Percentiles rank a stretch among this genome's conserved stretches.
Conservation (phyloP, 2,888 invertebrate species). For the Notodromas monacha region DNA sequence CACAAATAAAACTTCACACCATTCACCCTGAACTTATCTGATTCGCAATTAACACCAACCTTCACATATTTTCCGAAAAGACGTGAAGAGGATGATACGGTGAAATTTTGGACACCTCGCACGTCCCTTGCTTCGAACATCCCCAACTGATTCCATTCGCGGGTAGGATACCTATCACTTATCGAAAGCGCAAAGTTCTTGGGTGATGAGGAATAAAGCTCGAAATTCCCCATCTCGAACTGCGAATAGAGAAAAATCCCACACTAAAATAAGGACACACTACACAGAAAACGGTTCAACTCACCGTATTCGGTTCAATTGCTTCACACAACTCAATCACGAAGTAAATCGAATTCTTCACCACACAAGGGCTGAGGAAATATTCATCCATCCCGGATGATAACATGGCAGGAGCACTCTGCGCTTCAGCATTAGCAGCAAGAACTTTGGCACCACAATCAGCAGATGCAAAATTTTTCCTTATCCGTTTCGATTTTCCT, state of each 20-base stretch:
- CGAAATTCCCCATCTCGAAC: conserved; percentile 84
- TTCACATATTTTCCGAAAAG: conserved; percentile 62
- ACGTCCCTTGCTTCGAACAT: conserved; percentile 58
- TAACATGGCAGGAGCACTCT: conserved; percentile 41
- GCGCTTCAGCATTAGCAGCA: conserved; percentile 63
- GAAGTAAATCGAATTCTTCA: conserved; percentile 49
- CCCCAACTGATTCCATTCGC: conserved; percentile 68
- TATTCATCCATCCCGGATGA: conserved; percentile 80
- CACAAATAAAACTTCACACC: not conserved
- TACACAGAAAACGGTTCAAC: too few species aligned
- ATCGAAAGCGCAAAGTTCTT: conserved; percentile 58
- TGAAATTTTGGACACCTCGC: conserved; percentile 51
- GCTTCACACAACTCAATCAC: conserved; percentile 91
- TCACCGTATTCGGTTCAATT: conserved; percentile 50
- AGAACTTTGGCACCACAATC: conserved; percentile 93
- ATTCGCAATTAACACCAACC: conserved; percentile 16
- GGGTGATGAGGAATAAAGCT: conserved; percentile 84
- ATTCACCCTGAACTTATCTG: not conserved
- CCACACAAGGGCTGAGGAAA: conserved; percentile 74
- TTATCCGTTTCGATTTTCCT: conserved; percentile 28
- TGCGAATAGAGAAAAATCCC: too few species aligned
- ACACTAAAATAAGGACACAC: too few species aligned
- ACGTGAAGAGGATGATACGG: conserved; percentile 29
- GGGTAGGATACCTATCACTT: conserved; percentile 56
- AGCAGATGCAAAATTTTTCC: conserved; percentile 79